phyloP scores from a whole-genome alignment of 2,797 vertebrate genomes.

The Oreortyx pictus region DNA sequence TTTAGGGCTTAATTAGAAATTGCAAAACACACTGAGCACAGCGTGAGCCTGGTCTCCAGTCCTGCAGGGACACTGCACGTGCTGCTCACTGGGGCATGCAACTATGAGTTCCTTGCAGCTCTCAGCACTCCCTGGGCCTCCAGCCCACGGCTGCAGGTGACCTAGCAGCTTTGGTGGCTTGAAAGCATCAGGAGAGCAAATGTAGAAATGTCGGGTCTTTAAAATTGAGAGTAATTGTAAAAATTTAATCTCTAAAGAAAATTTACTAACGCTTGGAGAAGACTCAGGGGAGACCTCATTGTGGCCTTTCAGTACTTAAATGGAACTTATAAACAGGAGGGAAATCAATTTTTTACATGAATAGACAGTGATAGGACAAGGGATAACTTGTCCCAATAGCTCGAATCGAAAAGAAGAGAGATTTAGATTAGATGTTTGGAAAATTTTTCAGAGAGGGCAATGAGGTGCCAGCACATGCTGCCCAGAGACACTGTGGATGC shows the following conservation, averaged over 20 bases:
- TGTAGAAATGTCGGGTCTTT: accelerated
- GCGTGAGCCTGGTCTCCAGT: not conserved
- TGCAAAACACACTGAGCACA: not conserved
- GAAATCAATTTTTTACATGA: no score
- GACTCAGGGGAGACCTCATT: no score
- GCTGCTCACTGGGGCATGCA: not conserved
- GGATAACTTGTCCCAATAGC: no score
- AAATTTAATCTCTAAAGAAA: not conserved
- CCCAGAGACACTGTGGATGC: no score
- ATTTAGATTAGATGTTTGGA: no score
- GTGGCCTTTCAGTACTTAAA: no score
- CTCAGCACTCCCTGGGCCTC: not conserved
- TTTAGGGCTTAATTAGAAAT: conserved; percentile 21
- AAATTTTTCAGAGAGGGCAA: no score
- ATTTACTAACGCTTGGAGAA: not conserved
- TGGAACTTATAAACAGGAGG: no score
- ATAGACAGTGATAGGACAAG: no score
- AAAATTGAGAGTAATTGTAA: not conserved
- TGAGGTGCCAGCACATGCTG: no score
- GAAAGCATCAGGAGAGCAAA: not conserved
- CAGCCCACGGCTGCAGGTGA: not conserved
- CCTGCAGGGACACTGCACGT: not conserved
- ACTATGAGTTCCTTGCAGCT: not conserved
- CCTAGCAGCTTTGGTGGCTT: not conserved
- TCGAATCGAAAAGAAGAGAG: no score